Conservation (phyloP, 2,888 invertebrate species). For the Noctua janthe region DNA sequence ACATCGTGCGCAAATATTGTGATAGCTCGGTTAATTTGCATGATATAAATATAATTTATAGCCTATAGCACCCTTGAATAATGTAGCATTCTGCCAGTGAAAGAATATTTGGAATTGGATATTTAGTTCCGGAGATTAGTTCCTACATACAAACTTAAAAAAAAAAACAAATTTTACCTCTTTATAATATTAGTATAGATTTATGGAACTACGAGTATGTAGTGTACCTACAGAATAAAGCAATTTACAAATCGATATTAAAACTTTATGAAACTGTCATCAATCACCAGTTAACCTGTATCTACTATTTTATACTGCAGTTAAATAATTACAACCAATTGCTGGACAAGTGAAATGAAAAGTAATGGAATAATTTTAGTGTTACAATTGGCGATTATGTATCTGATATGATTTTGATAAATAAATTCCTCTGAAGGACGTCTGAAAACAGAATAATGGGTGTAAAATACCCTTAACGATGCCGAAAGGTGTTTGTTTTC, state of each 20-base stretch:
- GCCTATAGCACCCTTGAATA: too few species aligned
- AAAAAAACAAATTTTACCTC: too few species aligned
- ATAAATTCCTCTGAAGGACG: neutral
- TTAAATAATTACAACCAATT: constrained; percentile 13
- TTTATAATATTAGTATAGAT: neutral
- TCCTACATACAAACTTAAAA: too few species aligned
- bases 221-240: neutral
- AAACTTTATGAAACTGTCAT: constrained; percentile 4
- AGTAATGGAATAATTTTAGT: neutral
- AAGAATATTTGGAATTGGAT: too few species aligned
- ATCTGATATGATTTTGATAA: neutral
- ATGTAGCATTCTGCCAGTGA: too few species aligned
- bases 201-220: neutral
- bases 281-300: neutral
- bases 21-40: too few species aligned
- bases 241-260: neutral
- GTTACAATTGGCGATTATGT: neutral
- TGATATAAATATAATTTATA: too few species aligned
- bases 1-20: too few species aligned
- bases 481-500: too few species aligned
- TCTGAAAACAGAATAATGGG: neutral
- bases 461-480: too few species aligned
- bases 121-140: too few species aligned
- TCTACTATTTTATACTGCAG: neutral
- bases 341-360: neutral